Conservation (phyloP, 2,113 vertebrate species). For the Pterophyllum scalare region DNA sequence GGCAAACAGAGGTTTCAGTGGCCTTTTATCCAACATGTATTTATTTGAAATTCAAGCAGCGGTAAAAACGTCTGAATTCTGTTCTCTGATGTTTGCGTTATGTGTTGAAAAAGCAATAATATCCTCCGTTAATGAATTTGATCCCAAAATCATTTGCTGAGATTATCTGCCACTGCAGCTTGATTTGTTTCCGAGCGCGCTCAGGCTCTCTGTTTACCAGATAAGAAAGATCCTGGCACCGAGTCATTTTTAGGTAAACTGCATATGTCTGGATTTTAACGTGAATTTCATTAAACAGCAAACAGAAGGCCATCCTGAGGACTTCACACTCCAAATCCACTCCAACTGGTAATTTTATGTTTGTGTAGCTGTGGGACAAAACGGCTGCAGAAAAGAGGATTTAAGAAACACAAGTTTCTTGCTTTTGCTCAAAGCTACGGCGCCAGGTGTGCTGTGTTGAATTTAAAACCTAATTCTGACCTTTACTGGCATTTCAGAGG, state of each 20-base stretch:
- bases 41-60: constrained; percentile 33
- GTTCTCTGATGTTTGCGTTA: constrained; percentile 14
- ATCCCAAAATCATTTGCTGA: constrained; percentile 22
- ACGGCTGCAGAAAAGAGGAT: constrained; percentile 18
- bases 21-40: constrained; percentile 20
- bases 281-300: constrained; percentile 26
- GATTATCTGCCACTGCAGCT: constrained; percentile 34
- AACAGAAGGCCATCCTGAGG: constrained; percentile 38
- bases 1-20: constrained; percentile 21
- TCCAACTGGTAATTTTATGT: constrained; percentile 32
- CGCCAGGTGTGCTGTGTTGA: constrained; percentile 35
- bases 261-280: constrained; percentile 17
- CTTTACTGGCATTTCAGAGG: constrained; percentile 49
- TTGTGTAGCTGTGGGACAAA: constrained; percentile 4
- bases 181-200: constrained; percentile 26
- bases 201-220: constrained; percentile 25
- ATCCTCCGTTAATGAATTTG: constrained; percentile 30
- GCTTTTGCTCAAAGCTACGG: constrained; percentile 2
- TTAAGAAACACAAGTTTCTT: constrained; percentile 2
- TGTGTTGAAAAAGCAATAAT: constrained; percentile 12
- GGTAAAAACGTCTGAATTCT: constrained; percentile 9
- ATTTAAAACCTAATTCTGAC: constrained; percentile 56
- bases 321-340: constrained; percentile 10
- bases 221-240: constrained; percentile 35
- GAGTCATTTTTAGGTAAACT: constrained; percentile 47